Evolutionary conservation across 1,140 invertebrate genomes (phyloP).

Genomic region (Scaptomyza hsui): DNA sequence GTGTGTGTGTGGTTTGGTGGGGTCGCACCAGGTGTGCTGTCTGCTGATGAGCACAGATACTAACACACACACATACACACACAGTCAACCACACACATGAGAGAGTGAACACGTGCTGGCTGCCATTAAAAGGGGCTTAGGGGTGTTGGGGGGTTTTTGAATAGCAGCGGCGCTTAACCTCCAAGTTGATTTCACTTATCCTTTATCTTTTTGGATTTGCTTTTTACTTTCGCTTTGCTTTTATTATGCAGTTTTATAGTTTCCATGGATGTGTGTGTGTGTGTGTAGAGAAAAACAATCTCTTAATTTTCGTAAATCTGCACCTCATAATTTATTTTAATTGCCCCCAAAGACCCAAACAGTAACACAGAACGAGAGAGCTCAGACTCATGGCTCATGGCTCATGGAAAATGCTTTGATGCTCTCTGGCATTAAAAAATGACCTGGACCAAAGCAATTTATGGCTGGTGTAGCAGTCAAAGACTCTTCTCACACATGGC

Average conservation of each 20-base stretch:
- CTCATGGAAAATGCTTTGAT: conserved; percentile 26
- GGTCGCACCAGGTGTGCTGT: conserved; percentile 68
- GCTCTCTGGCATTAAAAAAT: conserved; percentile 68
- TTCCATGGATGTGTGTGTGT: conserved; percentile 27
- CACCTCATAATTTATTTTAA: conserved; percentile 84
- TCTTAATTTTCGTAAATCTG: conserved; percentile 84
- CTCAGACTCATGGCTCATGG: conserved; percentile 49
- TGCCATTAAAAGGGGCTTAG: conserved; percentile 16
- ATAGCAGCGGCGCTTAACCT: conserved; percentile 60
- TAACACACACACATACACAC: conserved; percentile 6
- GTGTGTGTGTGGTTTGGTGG: conserved; percentile 23
- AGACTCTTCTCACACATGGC: conserved; percentile 29
- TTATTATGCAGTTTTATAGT: conserved; percentile 62
- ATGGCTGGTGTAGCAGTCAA: conserved; percentile 51
- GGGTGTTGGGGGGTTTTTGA: neutral
- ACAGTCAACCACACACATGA: neutral
- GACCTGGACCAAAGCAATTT: conserved; percentile 72
- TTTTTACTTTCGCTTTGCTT: conserved; percentile 29
- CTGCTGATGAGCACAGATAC: conserved; percentile 67
- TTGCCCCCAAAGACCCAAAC: conserved; percentile 66
- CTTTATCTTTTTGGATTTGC: conserved; percentile 44
- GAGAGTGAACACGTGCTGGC: conserved; percentile 61
- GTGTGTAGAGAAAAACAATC: conserved; percentile 64
- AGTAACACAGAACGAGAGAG: conserved; percentile 1
- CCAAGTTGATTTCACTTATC: conserved; percentile 81